A percentile compares a stretch with the other conserved stretches of the same genome.
Conservation (phyloP, 2,113 vertebrate species). For the Lontra canadensis region DNA sequence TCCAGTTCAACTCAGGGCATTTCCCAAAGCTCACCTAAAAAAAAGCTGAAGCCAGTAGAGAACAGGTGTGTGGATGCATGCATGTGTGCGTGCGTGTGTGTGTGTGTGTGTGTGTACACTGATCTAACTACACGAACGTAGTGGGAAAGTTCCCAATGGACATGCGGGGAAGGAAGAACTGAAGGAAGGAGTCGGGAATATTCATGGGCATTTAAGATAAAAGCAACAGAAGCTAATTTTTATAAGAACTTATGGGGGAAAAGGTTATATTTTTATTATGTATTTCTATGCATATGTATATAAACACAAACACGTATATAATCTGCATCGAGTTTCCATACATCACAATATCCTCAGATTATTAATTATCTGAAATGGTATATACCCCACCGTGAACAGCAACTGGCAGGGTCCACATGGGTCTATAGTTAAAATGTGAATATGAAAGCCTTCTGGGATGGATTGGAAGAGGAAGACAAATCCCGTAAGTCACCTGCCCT, state of each 20-base stretch:
- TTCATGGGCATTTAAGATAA: neutral
- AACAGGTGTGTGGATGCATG: neutral
- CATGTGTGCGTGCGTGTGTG: neutral
- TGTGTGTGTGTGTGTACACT: neutral
- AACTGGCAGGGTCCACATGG: neutral
- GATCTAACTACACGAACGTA: neutral
- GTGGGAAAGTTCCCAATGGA: neutral
- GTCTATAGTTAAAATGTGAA: neutral
- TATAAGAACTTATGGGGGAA: neutral
- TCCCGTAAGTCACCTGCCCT: accelerated
- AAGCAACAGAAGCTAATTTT: neutral
- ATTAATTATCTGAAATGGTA: neutral
- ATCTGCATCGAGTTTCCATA: neutral
- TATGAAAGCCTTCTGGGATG: neutral
- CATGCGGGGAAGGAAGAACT: neutral
- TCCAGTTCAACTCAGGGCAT: neutral
- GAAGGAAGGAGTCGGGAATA: neutral
- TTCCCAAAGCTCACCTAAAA: neutral
- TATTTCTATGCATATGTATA: neutral
- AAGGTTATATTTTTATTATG: neutral
- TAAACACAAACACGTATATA: neutral
- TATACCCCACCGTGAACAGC: neutral
- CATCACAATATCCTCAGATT: neutral
- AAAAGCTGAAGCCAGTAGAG: neutral
- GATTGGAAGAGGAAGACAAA: neutral